Conservation (phyloP, 2,113 vertebrate species). For the Mormoops blainvillei region DNA sequence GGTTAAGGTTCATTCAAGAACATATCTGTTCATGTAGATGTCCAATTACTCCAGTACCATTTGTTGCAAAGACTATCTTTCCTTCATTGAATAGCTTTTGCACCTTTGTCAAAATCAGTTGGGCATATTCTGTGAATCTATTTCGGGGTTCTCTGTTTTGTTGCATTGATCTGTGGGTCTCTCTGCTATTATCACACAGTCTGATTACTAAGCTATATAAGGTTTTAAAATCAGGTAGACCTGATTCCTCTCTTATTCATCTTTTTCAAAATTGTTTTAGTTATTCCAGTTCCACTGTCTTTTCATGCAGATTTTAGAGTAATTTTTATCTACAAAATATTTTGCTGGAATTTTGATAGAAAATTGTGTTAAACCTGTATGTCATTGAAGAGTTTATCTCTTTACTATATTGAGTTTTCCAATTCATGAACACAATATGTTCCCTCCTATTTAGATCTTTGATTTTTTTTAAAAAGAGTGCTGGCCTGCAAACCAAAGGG, state of each 20-base stretch:
- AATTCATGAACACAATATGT: background rate
- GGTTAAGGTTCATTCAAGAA: background rate
- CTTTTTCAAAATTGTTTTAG: background rate
- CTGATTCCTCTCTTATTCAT: background rate
- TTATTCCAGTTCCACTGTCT: background rate
- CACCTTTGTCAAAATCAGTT: background rate
- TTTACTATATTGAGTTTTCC: background rate
- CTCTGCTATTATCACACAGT: too few relatives aligned
- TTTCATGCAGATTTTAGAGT: background rate
- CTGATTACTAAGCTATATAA: background rate
- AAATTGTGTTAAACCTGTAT: background rate
- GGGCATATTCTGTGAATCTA: background rate
- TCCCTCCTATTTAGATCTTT: background rate
- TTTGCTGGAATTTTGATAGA: background rate
- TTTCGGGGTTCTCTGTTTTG: background rate
- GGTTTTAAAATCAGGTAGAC: background rate
- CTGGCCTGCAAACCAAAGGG: too few relatives aligned
- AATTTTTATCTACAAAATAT: background rate
- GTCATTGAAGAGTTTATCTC: background rate
- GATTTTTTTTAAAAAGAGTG: background rate
- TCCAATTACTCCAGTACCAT: background rate
- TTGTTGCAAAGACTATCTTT: background rate
- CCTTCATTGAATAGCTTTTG: background rate
- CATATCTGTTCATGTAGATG: background rate
- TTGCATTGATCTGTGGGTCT: background rate